Percentiles rank a stretch among this genome's conserved stretches.
Evolutionary conservation across 1,140 invertebrate species (phyloP).

Genomic region (Homalodisca vitripennis): DNA sequence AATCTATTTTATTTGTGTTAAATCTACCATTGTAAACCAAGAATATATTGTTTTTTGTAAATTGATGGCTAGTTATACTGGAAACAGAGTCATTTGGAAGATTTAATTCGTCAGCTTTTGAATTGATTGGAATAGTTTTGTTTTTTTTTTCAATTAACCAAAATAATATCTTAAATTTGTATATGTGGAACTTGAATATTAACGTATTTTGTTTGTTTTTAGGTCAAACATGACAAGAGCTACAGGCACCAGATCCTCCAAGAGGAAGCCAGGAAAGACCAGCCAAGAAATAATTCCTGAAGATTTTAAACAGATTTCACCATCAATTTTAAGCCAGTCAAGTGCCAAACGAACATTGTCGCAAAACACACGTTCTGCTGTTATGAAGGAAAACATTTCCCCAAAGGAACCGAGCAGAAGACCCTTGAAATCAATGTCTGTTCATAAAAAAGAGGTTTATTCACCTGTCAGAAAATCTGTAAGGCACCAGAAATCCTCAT

Average conservation of each 20-base stretch:
- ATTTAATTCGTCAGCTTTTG: no score
- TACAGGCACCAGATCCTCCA: background rate
- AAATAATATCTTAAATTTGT: no score
- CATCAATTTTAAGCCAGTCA: background rate
- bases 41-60: no score
- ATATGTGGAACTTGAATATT: no score
- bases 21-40: no score
- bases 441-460: background rate
- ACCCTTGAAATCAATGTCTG: background rate
- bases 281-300: background rate
- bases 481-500: background rate
- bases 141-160: no score
- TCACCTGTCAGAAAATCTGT: background rate
- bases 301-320: background rate
- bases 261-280: background rate
- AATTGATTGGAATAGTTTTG: no score
- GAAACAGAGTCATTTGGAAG: no score
- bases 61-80: no score
- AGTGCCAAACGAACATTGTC: background rate
- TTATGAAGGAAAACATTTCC: background rate
- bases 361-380: background rate
- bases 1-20: no score
- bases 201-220: no score
- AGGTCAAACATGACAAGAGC: background rate
- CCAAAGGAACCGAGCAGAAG: background rate